Base-by-base conservation (phyloP, 2,113 vertebrate genomes). In the Gobio gobio region DNA sequence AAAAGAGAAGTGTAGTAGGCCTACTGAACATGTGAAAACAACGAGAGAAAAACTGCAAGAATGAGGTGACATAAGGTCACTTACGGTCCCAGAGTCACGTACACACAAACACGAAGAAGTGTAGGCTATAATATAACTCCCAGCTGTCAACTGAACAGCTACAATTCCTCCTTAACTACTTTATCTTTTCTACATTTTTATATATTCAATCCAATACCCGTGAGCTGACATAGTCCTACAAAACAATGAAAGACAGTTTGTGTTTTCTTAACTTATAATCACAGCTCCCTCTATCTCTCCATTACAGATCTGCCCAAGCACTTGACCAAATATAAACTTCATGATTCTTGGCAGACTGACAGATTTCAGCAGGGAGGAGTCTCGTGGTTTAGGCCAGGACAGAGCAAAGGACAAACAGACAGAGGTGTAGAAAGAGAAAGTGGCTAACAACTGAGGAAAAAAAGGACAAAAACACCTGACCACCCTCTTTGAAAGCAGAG, bases 281-380 rank as follows among this genome's bases (percentile, higher is more conserved):
- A 59, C 22, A n/a, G 18, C 63, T 24, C n/a, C 29, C 16, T 78
- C 18, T 45, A 58, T 66, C 84, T 84, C 76, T 24, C 24, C 59
- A 63, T 86, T 84, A 89, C 83, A 26, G 36, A 87, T 79, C 84
- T 68, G 40, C 78, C 75, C 84, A 73, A 86, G 73, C 89, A 88
- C 88, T 89, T 83, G 64, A 49, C 93, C 93, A 94, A 94, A 95
- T 95, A 95, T 95, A 94, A 95, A 92, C 93, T 84, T 68, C 10
- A 81, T 87, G 83, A 83, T 90, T 90, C 77, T 92, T 94, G 94
- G 95, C 93, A 40, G 36, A 36, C 40, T 0, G 73, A 58, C 93
- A 93, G 88, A 66, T 77, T 88, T 84, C 45, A 80, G 61, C 9
- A 49, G 92, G 94, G 93, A 90, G 94, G 94, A 94, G 94, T 85